Base-by-base conservation (phyloP, 2,888 invertebrate species). In the Coelogynopora nodosa region DNA sequence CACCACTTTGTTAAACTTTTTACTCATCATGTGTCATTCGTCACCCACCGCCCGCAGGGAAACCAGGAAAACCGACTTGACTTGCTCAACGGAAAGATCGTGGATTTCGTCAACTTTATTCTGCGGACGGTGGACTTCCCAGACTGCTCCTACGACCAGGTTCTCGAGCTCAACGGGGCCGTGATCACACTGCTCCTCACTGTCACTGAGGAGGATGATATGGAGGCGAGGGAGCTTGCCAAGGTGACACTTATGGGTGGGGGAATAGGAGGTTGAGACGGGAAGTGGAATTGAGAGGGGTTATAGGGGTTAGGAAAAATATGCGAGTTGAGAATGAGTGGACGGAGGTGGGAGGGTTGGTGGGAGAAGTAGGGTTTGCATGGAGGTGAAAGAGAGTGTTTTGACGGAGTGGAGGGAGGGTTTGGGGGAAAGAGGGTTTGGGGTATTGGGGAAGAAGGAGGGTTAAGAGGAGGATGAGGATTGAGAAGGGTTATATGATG, bases 101-200 rank as follows among this genome's bases (percentile, higher is more conserved):
- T 88, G 29, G 88, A 88, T 67, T 88, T 67, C 49, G 31, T 88
- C n/a, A 88, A 88, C 74, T 87, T 86, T 84, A 86, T 88, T 13
- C 23, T 88, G 28, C 31, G 87, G 29, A 84, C 84, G 67, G 30
- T 23, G 26, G 86, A 80, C 0, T 88, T 88, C 49, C 83, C 83
- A 13, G 67, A 85, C 13, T 88, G 88, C 82, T 26, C 13, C 28
- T 81, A 82, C 27, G 74, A 67, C n/a, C 67, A 88, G 31, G 86
- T 88, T 5, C 88, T 88, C 29, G 27, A 49, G 30, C 30, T 88
- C n/a, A 84, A 83, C 13, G 30, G n/a, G 0, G 30, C 74, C 31
- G 85, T 88, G 0, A 87, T 31, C 26, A 82, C 27, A 5, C 74
- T 88, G 23, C 82, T 88, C 2, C 83, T 49, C 0, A 67, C 87